phyloP scores from a whole-genome alignment of 2,888 invertebrate species.

The Orchesellides sinensis region DNA sequence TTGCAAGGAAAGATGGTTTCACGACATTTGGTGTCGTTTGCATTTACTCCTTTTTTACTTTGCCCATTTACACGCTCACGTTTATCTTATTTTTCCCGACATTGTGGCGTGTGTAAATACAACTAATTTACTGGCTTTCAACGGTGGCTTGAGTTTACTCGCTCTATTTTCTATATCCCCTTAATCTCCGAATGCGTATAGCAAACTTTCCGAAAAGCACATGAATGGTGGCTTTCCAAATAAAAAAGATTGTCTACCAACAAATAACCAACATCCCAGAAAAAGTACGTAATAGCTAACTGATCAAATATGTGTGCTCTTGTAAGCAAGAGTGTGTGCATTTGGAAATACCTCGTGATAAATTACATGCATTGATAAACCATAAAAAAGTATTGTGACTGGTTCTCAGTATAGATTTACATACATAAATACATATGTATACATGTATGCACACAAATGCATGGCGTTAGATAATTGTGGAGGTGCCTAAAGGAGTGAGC shows the following conservation, averaged over 20 bases:
- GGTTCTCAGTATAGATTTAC: background rate
- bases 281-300: background rate
- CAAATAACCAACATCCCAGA: conserved; percentile 4
- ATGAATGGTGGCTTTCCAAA: conserved; percentile 23
- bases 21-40: background rate
- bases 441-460: too few species aligned
- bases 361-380: background rate
- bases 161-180: conserved; percentile 6
- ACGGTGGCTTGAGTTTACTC: background rate
- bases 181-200: conserved; percentile 15
- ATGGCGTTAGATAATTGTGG: conserved; percentile 22
- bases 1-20: background rate
- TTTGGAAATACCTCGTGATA: background rate
- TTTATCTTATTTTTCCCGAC: background rate
- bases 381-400: background rate
- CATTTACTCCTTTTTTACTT: background rate
- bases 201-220: background rate
- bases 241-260: conserved; percentile 11
- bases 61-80: conserved; percentile 14
- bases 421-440: too few species aligned
- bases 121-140: background rate
- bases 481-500: conserved; percentile 41
- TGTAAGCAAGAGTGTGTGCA: too few species aligned
- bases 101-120: conserved; percentile 9
- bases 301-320: background rate